phyloP scores from a whole-genome alignment of 2,113 vertebrate genomes.

The Pluvialis apricaria region DNA sequence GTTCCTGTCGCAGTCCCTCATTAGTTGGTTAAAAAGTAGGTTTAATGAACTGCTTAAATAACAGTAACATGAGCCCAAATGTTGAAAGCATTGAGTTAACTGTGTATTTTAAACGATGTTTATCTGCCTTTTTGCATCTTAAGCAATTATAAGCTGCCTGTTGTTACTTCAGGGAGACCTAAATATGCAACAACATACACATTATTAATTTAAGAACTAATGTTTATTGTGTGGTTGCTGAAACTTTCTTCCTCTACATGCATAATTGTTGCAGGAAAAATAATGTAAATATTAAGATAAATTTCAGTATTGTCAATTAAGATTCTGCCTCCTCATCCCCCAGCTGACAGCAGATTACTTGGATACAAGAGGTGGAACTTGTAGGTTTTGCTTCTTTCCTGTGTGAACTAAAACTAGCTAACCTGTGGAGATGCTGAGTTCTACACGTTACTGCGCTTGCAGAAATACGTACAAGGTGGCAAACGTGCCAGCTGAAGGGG shows the following conservation, averaged over 20 bases:
- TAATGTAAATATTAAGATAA: neutral
- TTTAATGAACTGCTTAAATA: neutral
- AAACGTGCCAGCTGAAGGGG: neutral
- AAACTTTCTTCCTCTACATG: neutral
- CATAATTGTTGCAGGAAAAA: neutral
- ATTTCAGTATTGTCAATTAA: neutral
- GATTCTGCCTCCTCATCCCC: neutral
- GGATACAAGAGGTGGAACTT: neutral
- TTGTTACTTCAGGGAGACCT: too few relatives aligned
- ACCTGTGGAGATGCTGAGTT: neutral
- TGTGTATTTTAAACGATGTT: neutral
- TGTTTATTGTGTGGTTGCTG: neutral
- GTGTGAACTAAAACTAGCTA: neutral
- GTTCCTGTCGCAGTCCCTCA: neutral
- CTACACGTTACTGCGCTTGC: neutral
- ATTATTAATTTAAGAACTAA: neutral
- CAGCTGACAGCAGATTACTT: neutral
- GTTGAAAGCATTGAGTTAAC: neutral
- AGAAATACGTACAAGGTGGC: neutral
- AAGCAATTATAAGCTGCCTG: neutral
- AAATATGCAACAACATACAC: too few relatives aligned
- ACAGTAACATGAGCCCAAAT: neutral
- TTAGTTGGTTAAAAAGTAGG: neutral
- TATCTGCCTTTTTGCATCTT: neutral
- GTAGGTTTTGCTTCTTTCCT: neutral